phyloP scores from a whole-genome alignment of 2,797 vertebrate species.

The Tragopan temminckii region DNA sequence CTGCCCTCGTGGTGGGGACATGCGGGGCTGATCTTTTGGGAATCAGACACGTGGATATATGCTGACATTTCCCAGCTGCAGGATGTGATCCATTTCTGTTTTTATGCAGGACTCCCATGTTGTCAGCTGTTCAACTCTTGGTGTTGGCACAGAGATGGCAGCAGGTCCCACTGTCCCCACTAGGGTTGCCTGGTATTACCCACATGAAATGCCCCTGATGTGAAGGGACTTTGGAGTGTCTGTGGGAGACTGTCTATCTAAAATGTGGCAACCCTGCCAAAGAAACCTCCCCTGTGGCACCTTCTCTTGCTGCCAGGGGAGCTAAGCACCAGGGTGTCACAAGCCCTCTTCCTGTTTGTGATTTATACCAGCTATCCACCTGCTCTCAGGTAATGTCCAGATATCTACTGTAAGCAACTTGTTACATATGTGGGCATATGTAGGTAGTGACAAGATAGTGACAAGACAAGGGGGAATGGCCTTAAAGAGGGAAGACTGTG shows the following conservation, averaged over 20 bases:
- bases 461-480: not conserved
- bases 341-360: not conserved
- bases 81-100: not conserved
- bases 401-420: not conserved
- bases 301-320: not conserved
- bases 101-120: not conserved
- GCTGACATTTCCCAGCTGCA: not conserved
- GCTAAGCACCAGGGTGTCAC: not conserved
- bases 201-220: not conserved
- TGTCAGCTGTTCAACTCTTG: not conserved
- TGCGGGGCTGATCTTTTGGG: not conserved
- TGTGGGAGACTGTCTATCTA: fast-evolving
- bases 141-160: not conserved
- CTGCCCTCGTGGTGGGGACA: not conserved
- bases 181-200: not conserved
- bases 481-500: not conserved
- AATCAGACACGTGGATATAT: not conserved
- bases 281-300: fast-evolving
- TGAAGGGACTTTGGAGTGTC: not conserved
- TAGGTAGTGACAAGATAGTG: not conserved
- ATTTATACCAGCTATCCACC: not conserved
- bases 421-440: not conserved
- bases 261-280: fast-evolving
- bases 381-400: not conserved
- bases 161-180: not conserved